Conservation (phyloP, 2,888 invertebrate genomes). For the Anarsia innoxiella region DNA sequence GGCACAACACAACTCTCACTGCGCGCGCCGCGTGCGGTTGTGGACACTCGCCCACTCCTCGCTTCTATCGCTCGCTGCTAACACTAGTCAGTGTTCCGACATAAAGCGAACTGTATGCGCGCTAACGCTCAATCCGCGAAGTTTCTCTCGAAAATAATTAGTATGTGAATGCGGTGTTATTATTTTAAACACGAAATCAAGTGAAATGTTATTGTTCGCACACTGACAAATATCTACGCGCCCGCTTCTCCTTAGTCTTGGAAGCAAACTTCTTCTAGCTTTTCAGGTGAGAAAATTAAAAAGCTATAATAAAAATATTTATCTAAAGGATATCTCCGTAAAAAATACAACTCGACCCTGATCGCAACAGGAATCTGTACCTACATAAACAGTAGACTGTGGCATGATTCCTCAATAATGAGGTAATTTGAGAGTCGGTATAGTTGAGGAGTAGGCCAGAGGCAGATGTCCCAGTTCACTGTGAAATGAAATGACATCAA, state of each 20-base stretch:
- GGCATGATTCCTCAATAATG: background rate
- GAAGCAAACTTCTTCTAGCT: conserved; percentile 53
- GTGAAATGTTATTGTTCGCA: conserved; percentile 64
- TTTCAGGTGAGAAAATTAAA: conserved; percentile 41
- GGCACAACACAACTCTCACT: conserved; percentile 69
- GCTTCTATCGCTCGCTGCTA: conserved; percentile 29
- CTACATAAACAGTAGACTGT: no score
- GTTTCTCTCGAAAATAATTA: conserved; percentile 58
- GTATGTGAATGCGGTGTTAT: conserved; percentile 67
- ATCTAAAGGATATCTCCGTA: no score
- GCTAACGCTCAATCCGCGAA: conserved; percentile 48
- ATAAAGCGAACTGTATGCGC: conserved; percentile 50
- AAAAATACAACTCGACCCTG: no score
- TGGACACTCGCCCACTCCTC: conserved; percentile 50
- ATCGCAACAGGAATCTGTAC: no score
- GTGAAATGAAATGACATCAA: conserved; percentile 50
- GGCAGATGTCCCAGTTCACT: conserved; percentile 63
- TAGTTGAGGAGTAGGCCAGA: conserved; percentile 41
- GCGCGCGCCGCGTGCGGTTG: conserved; percentile 70
- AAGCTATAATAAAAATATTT: no score
- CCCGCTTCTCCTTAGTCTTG: conserved; percentile 38
- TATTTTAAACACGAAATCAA: conserved; percentile 53
- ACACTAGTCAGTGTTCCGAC: conserved; percentile 50
- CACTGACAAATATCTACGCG: conserved; percentile 43
- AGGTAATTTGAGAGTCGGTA: conserved; percentile 6